Percentiles rank a stretch among this genome's conserved stretches.
phyloP scores from a whole-genome alignment of 2,113 vertebrate genomes.

The Sinocyclocheilus anshuiensis region DNA sequence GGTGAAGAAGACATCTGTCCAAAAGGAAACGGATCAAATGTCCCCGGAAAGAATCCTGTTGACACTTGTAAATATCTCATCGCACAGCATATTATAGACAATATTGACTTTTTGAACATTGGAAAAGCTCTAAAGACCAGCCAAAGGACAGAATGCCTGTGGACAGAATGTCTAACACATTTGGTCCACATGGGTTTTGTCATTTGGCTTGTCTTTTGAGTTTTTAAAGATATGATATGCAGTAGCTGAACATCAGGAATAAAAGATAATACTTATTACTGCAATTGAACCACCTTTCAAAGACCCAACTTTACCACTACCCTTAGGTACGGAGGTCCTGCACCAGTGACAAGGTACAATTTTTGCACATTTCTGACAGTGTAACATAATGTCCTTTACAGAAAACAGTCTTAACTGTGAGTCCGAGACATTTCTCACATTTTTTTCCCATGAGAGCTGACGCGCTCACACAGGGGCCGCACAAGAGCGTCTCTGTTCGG shows the following conservation, averaged over 20 bases:
- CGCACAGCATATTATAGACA: not conserved
- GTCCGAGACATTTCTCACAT: slow-evolving; percentile 57
- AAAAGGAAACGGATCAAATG: not conserved
- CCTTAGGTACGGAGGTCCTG: not conserved
- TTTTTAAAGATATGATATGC: not conserved
- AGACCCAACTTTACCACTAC: not conserved
- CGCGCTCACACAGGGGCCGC: slow-evolving; percentile 62
- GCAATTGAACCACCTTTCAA: not conserved
- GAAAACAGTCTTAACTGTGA: slow-evolving; percentile 61
- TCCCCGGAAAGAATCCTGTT: slow-evolving; percentile 10
- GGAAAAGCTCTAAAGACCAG: not conserved
- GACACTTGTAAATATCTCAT: slow-evolving; percentile 23
- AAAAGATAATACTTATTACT: not conserved
- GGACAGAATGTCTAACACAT: not conserved
- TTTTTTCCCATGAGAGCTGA: slow-evolving; percentile 67
- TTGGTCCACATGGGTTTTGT: not conserved
- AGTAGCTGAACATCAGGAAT: not conserved
- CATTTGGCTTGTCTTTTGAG: not conserved
- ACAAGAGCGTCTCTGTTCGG: slow-evolving; percentile 74
- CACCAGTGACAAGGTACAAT: not conserved
- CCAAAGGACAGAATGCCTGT: not conserved
- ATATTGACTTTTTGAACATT: not conserved
- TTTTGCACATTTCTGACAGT: slow-evolving; percentile 21
- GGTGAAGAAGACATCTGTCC: slow-evolving; percentile 34
- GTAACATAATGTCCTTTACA: slow-evolving; percentile 57